Percentiles rank a stretch among this genome's conserved stretches.
Conservation (phyloP, 2,888 invertebrate species). For the Rotaria macrura region DNA sequence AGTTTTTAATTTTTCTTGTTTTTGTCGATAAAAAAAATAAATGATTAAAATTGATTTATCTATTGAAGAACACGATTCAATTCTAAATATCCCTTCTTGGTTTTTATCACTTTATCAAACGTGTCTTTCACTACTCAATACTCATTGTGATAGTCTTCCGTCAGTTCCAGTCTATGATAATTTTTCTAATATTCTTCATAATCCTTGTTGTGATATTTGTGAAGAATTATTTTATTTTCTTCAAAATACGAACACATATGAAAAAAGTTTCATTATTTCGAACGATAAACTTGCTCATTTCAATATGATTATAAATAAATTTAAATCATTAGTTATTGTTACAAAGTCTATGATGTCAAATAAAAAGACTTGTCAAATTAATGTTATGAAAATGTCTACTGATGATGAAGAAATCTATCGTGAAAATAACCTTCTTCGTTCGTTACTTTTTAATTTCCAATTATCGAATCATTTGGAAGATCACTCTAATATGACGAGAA, state of each 20-base stretch:
- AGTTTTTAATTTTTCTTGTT: background rate
- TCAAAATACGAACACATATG: background rate
- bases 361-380: background rate
- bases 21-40: too few species aligned
- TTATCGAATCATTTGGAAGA: background rate
- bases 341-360: background rate
- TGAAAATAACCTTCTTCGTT: conserved; percentile 1
- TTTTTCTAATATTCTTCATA: background rate
- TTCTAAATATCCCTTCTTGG: background rate
- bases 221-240: background rate
- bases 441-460: background rate
- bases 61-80: background rate
- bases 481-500: background rate
- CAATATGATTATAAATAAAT: background rate
- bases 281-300: background rate
- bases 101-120: background rate
- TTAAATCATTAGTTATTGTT: background rate
- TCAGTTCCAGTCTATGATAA: background rate
- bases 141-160: background rate
- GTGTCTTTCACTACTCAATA: background rate
- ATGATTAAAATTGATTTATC: too few species aligned
- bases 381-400: background rate
- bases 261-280: background rate
- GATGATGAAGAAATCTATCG: background rate
- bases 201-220: background rate